Percentiles rank a stretch among this genome's conserved stretches.
phyloP scores from a whole-genome alignment of 1,140 invertebrate species.

The Meloidogyne chitwoodi region DNA sequence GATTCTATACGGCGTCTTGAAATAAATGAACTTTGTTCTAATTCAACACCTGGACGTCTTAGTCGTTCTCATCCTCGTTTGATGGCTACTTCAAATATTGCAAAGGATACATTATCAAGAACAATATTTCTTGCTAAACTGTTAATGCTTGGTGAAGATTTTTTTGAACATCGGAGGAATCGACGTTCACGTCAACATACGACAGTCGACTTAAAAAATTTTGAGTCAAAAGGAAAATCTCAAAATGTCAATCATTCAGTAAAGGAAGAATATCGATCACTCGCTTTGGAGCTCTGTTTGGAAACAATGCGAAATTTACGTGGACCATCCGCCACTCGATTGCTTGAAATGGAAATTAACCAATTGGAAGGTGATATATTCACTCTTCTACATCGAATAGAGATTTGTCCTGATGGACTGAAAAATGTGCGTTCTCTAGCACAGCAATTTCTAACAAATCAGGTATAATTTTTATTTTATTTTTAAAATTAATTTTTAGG shows the following conservation, averaged over 20 bases:
- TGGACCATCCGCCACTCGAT: slow-evolving; percentile 37
- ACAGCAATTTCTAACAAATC: background rate
- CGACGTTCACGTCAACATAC: background rate
- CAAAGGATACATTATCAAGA: slow-evolving; percentile 8
- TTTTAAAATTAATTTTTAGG: background rate
- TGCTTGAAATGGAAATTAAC: slow-evolving; percentile 40
- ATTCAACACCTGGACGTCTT: slow-evolving; percentile 8
- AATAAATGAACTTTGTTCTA: background rate
- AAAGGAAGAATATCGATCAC: background rate
- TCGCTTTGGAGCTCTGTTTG: slow-evolving; percentile 31
- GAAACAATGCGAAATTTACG: slow-evolving; percentile 22
- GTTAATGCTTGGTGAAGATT: slow-evolving; percentile 19
- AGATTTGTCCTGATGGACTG: background rate
- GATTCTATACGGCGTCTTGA: background rate
- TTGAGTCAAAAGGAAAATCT: background rate
- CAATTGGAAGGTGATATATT: slow-evolving; percentile 26
- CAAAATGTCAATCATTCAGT: background rate
- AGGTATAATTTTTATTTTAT: background rate
- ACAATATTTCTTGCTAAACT: slow-evolving; percentile 31
- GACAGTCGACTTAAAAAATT: background rate
- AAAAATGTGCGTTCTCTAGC: slow-evolving; percentile 2
- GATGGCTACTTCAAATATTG: slow-evolving; percentile 7
- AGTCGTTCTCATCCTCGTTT: slow-evolving; percentile 7
- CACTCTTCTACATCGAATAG: slow-evolving; percentile 7
- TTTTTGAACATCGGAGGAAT: background rate